Evolutionary conservation across 2,113 vertebrate genomes (phyloP).

Genomic region (Amphilophus citrinellus): DNA sequence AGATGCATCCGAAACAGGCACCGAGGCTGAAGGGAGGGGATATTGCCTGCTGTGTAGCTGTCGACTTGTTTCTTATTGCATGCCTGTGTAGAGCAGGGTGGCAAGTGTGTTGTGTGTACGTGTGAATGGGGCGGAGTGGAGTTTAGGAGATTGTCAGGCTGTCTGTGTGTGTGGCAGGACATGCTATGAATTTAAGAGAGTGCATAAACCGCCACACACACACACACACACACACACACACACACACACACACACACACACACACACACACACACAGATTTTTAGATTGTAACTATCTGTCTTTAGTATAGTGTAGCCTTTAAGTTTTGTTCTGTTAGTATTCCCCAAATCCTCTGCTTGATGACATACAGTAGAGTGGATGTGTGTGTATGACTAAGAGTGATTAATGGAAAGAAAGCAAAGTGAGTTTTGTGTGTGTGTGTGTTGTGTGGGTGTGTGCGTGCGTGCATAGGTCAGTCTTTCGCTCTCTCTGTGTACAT

Average conservation of each 20-base stretch:
- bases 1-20: slow-evolving; percentile 78
- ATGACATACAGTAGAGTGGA: slow-evolving; percentile 19
- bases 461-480: not conserved
- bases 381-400: slow-evolving; percentile 7
- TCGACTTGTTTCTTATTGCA: slow-evolving; percentile 79
- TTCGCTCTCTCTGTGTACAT: not conserved
- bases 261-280: not conserved
- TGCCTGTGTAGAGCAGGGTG: slow-evolving; percentile 67
- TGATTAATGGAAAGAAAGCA: slow-evolving; percentile 22
- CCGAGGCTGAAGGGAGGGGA: slow-evolving; percentile 78
- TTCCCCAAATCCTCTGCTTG: slow-evolving; percentile 15
- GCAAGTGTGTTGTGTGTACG: slow-evolving; percentile 52
- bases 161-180: slow-evolving; percentile 54
- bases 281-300: slow-evolving; percentile 40
- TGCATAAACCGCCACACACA: slow-evolving; percentile 22
- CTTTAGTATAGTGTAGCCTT: slow-evolving; percentile 27
- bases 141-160: slow-evolving; percentile 58
- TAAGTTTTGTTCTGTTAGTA: slow-evolving; percentile 42
- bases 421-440: not conserved
- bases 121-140: slow-evolving; percentile 20
- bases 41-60: slow-evolving; percentile 84
- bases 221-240: not conserved
- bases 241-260: not conserved
- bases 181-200: slow-evolving; percentile 58
- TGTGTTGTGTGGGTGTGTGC: too few species aligned